phyloP scores from a whole-genome alignment of 2,113 vertebrate genomes.

The Labeo rohita region DNA sequence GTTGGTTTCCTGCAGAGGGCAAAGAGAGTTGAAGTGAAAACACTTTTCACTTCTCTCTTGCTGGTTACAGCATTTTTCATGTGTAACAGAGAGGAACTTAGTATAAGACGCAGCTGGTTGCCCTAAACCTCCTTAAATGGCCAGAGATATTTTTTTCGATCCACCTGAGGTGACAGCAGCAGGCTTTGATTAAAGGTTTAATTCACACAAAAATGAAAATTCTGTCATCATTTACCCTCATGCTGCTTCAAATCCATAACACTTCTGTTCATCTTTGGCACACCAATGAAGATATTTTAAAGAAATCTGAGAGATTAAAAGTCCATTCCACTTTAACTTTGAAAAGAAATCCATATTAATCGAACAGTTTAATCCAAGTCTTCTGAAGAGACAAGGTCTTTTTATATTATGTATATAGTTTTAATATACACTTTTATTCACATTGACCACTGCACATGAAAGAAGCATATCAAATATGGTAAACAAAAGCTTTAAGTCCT shows the following conservation, averaged over 20 bases:
- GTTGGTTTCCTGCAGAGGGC: not conserved
- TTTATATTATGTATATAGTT: not conserved
- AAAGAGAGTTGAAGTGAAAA: slow-evolving; percentile 2
- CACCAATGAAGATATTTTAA: not conserved
- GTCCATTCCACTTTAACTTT: not conserved
- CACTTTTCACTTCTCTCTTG: slow-evolving; percentile 22
- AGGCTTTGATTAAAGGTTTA: not conserved
- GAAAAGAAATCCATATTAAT: not conserved
- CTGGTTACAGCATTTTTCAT: slow-evolving; percentile 13
- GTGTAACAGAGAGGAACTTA: slow-evolving; percentile 11
- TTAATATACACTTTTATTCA: not conserved
- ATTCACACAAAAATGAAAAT: not conserved
- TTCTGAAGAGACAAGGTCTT: not conserved
- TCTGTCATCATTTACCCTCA: not conserved
- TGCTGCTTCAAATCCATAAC: not conserved
- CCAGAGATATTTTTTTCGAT: not conserved
- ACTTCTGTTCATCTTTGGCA: not conserved
- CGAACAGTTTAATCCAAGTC: not conserved
- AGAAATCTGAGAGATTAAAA: not conserved
- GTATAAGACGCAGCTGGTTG: not conserved
- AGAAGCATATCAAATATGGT: not conserved
- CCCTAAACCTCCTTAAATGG: not conserved
- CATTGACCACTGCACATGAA: not conserved
- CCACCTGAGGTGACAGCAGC: too few relatives aligned
- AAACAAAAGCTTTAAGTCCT: not conserved